Conservation (phyloP, 2,797 vertebrate genomes). For the Lates japonicus region DNA sequence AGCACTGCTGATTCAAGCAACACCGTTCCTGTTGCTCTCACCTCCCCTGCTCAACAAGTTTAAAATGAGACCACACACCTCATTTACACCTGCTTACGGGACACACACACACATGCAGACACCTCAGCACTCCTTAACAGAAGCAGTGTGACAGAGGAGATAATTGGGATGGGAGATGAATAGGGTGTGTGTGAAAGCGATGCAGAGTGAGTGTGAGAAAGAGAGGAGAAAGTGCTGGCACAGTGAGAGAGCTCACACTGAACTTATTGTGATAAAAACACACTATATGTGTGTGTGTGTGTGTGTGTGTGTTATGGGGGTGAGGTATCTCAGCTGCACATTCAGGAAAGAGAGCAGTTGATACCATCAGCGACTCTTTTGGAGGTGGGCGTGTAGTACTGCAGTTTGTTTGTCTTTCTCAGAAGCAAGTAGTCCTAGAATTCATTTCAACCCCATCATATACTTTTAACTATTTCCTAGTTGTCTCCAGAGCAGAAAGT, state of each 20-base stretch:
- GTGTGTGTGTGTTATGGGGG: not conserved
- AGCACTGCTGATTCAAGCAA: too few species aligned
- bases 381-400: conserved; percentile 41
- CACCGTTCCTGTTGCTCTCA: conserved; percentile 34
- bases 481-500: not conserved
- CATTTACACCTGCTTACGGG: too few species aligned
- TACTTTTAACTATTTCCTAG: conserved; percentile 22
- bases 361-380: conserved; percentile 26
- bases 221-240: conserved; percentile 16
- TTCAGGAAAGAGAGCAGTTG: not conserved
- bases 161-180: conserved; percentile 56
- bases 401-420: conserved; percentile 39
- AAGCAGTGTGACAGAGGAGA: conserved; percentile 28
- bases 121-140: not conserved
- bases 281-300: conserved; percentile 7
- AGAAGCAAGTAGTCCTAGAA: conserved; percentile 15
- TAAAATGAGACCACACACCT: conserved; percentile 34
- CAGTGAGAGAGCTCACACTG: conserved; percentile 14
- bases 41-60: conserved; percentile 40
- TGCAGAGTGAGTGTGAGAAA: not conserved
- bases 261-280: conserved; percentile 39
- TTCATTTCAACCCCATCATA: conserved; percentile 19
- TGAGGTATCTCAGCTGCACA: conserved; percentile 5
- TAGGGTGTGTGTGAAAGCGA: conserved; percentile 14
- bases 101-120: not conserved